Base-by-base conservation (phyloP, 2,888 invertebrate genomes). In the Acleris literana region DNA sequence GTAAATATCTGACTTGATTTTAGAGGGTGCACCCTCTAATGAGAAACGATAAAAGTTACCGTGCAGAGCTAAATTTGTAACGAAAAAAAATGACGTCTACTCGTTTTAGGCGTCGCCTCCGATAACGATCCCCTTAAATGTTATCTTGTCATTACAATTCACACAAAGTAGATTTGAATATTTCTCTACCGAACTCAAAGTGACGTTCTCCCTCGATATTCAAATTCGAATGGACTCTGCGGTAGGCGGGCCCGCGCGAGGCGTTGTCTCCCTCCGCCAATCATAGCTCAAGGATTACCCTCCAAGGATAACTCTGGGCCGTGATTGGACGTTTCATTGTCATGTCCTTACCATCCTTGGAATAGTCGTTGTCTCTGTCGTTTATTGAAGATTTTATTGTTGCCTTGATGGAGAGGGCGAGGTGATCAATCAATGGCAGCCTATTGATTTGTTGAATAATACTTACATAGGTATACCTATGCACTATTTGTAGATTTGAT, bases 211-310 rank as follows among this genome's bases (percentile, higher is more conserved):
- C 83, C 82, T 83, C 84, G 83, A 83, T 76, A 84, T 85, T 84
- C 78, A 82, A 88, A 88, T 87, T 86, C 83, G 82, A 92, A 90
- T 90, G 88, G 83, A 83, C 86, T 83, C 69, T 71, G 82, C 78
- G 80, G 79, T 77, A 76, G 80, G 79, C 84, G 90, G 90, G 87
- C 90, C 68, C 69, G 80, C 77, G 71, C 72, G 74, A 86, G 86
- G 88, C 88, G 89, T 87, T 90, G 82, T 92, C 90, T 90, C 68
- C 75, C 69, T 69, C 80, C 65, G 71, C 92, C 92, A 92, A 92
- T 91, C 82, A 80, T 72, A 77, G 74, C 68, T 54, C 76, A 81
- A 89, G 88, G 87, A 90, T 90, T 79, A 80, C 83, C 86, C 85
- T 88, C 75, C 64, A 86, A 92, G 92, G 91, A 92, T 87, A 90